Evolutionary conservation across 2,113 vertebrate species (phyloP), one percentile per base, ranked within the genome.

Genomic region (Orycteropus afer): DNA sequence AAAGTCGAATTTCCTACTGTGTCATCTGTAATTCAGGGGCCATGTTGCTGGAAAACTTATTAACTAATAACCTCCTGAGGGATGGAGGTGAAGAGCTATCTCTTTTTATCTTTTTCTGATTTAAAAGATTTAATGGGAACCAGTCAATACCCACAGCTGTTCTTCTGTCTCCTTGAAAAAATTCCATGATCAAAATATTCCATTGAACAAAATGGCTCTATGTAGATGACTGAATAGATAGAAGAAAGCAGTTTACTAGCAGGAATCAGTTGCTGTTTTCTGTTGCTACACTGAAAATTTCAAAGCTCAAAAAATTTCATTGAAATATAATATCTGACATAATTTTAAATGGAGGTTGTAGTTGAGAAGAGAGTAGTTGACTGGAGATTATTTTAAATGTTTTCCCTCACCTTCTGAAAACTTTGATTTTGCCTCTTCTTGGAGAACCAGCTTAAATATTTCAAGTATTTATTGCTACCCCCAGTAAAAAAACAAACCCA

Each of bases 41-140:
- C 77, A 84, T 9, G 1, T 17, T 84, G 42, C 34, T 8, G 34
- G 47, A 89, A 95, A 96, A 45, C 0, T 1, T 83, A 27, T 37
- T 45, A 9, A 13, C 71, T 90, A 96, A 91, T 76, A 79, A 89
- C 85, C 84, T 91, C 61, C 73, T 91, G 0, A 78, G 32, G 90
- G 77, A 88, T 80, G 0, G 63, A 25, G 32, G 89, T 23, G 3
- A 78, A 57, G 40, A 32, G 53, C 59, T 49, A 14, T 49, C 17
- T 53, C 74, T 51, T 47, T 76, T 17, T 20, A n/a, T 49, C 83
- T 90, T 40, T 61, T 78, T 45, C 76, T n/a, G 80, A 20, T 22
- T 49, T 86, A 79, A 85, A 78, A 82, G 79, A 81, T 94, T 73
- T 90, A 42, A 91, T 63, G 84, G n/a, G 17, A 95, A 74, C 29